Percentiles rank a stretch among this genome's conserved stretches.
phyloP scores from a whole-genome alignment of 2,113 vertebrate genomes.

The Vulpes lagopus region DNA sequence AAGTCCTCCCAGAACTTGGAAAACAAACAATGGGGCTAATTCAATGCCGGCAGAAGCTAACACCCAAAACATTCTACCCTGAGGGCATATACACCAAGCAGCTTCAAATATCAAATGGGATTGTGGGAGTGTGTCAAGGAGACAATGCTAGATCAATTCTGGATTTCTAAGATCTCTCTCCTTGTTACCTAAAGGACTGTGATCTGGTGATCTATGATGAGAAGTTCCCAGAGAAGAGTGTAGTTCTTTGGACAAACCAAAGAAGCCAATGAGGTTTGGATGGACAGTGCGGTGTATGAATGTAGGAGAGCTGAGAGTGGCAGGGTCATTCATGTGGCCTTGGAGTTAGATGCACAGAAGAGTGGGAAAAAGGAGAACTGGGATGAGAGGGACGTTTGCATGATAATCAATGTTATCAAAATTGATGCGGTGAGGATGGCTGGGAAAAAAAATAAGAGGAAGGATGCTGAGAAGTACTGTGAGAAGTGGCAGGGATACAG shows the following conservation, averaged over 20 bases:
- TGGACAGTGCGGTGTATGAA: background rate
- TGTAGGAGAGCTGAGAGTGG: background rate
- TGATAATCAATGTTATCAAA: background rate
- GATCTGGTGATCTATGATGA: background rate
- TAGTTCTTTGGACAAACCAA: background rate
- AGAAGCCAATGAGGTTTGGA: background rate
- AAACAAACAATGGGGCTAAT: slow-evolving; percentile 71
- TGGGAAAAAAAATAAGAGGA: background rate
- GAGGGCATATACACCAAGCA: background rate
- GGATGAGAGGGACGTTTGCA: background rate
- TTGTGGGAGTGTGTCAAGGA: background rate
- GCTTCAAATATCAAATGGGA: background rate
- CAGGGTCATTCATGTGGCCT: background rate
- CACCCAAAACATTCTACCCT: slow-evolving; percentile 33
- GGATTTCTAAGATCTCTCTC: slow-evolving; percentile 11
- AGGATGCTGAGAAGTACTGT: background rate
- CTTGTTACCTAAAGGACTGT: background rate
- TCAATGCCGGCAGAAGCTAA: background rate
- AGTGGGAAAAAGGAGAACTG: background rate
- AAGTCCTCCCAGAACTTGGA: slow-evolving; percentile 40
- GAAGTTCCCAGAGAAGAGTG: background rate
- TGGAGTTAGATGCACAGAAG: background rate
- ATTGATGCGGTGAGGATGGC: background rate
- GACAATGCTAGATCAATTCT: background rate
- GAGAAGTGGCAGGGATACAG: background rate